Evolutionary conservation across 2,888 invertebrate species (phyloP).

Genomic region (Mongoloraphidia duomilia): DNA sequence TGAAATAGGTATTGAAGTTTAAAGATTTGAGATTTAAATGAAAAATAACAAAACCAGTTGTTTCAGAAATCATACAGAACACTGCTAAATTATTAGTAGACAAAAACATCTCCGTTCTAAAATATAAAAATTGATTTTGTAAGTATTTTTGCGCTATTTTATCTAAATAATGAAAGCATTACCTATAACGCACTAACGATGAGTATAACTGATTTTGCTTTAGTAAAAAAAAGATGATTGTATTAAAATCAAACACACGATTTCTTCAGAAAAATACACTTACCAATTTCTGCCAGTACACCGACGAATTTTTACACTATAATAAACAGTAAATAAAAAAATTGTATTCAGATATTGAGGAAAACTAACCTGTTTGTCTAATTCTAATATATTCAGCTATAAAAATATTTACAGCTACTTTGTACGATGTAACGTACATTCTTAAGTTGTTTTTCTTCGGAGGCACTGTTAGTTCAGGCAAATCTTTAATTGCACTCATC

Average conservation of each 20-base stretch:
- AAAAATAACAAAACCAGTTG: slow-evolving; percentile 1
- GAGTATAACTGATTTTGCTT: too few relatives aligned
- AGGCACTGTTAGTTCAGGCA: slow-evolving; percentile 25
- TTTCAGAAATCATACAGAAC: neutral
- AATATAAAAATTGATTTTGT: too few relatives aligned
- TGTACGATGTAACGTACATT: slow-evolving; percentile 63
- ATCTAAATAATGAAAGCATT: too few relatives aligned
- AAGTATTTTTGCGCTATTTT: too few relatives aligned
- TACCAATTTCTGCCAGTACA: too few relatives aligned
- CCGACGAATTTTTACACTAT: too few relatives aligned
- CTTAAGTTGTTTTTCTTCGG: slow-evolving; percentile 26
- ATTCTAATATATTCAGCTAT: slow-evolving; percentile 60
- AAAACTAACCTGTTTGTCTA: slow-evolving; percentile 33
- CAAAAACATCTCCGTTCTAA: too few relatives aligned
- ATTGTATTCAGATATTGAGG: neutral
- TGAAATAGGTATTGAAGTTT: too few relatives aligned
- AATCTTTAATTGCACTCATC: slow-evolving; percentile 20
- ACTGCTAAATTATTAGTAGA: too few relatives aligned
- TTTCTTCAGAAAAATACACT: too few relatives aligned
- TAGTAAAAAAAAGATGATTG: neutral
- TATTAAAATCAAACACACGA: slow-evolving; percentile 1
- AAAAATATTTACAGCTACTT: slow-evolving; percentile 61
- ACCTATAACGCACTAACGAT: too few relatives aligned
- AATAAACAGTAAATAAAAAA: neutral
- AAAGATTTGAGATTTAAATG: neutral